Evolutionary conservation across 2,888 invertebrate species (phyloP), one percentile per base, ranked within the genome.

Genomic region (Petrophora chlorosata): DNA sequence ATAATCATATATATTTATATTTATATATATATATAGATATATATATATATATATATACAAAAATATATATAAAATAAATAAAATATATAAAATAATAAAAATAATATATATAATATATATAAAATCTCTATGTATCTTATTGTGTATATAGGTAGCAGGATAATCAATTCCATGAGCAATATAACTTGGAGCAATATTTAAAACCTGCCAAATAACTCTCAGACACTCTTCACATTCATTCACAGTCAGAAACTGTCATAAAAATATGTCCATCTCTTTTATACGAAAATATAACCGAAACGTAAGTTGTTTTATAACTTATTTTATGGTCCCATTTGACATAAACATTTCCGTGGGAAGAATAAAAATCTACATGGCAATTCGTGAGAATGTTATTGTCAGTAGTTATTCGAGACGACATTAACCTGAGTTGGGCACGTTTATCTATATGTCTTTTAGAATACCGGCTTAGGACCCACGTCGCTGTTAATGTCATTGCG

Each of bases 361-460:
- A 43, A 43, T 49, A 49, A 39, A 49, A 52, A 56, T 53, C 48
- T 53, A 51, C 53, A 53, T 57, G 40, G 46, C 47, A 45, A 57
- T 56, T 48, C 56, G 26, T 26, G 23, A 38, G 43, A 45, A 39
- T 36, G 42, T 45, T 47, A 48, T 48, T 33, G 36, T 36, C 39
- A 22, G 47, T 56, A 45, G 44, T 56, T 36, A 35, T 48, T 41
- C 15, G 14, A 17, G 17, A 13, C 3, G 26, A 17, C 15, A 26
- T 46, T 46, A 46, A 33, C 26, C 14, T 38, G 23, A 13, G 17
- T 2, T 8, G 17, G 10, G 2, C 17, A 2, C 17, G 10, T 33
- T 26, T 10, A 23, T n/a, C n/a, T 23, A 7, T 8, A 7, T 23
- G n/a, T 23, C n/a, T 23, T 23, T n/a, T n/a, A n/a, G n/a, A n/a